Percentiles rank a stretch among this genome's conserved stretches.
Conservation (phyloP, 2,888 invertebrate species). For the Nudaria mundana region DNA sequence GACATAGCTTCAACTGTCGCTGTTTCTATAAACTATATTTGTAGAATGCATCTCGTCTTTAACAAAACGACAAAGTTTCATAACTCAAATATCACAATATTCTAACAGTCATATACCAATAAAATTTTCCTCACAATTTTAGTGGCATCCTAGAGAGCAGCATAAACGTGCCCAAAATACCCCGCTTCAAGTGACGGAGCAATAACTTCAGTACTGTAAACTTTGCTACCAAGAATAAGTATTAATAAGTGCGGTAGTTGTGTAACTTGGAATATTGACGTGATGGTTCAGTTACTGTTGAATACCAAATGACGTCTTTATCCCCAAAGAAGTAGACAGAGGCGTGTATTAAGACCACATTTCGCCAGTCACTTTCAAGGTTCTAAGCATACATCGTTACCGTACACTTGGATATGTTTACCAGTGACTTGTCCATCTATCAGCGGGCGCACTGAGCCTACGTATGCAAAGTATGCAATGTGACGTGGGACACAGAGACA, state of each 20-base stretch:
- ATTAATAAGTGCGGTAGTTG: slow-evolving; percentile 16
- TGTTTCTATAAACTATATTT: no score
- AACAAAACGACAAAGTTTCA: background rate
- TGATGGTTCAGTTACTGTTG: background rate
- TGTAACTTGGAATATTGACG: slow-evolving; percentile 1
- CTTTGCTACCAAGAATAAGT: slow-evolving; percentile 20
- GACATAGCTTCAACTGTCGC: no score
- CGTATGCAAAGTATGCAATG: no score
- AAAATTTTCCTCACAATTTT: slow-evolving; percentile 9
- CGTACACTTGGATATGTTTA: no score
- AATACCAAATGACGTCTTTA: no score
- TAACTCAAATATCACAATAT: slow-evolving; percentile 2
- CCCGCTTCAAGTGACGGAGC: slow-evolving; percentile 13
- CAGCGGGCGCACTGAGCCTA: no score
- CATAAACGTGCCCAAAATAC: slow-evolving; percentile 19
- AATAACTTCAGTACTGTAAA: slow-evolving; percentile 15
- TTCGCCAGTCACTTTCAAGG: background rate
- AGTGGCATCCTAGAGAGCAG: slow-evolving; percentile 4
- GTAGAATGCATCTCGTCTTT: no score
- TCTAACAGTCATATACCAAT: slow-evolving; percentile 5
- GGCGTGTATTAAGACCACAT: no score
- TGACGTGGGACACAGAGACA: no score
- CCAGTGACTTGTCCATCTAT: no score
- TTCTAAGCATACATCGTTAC: no score
- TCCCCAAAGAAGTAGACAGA: no score